Percentiles rank a stretch among this genome's conserved stretches.
These are phyloP conservation scores for Rhodeus uyekii DNA, from an alignment of 2,797 vertebrate species.

Conservation along the genomic window DNA sequence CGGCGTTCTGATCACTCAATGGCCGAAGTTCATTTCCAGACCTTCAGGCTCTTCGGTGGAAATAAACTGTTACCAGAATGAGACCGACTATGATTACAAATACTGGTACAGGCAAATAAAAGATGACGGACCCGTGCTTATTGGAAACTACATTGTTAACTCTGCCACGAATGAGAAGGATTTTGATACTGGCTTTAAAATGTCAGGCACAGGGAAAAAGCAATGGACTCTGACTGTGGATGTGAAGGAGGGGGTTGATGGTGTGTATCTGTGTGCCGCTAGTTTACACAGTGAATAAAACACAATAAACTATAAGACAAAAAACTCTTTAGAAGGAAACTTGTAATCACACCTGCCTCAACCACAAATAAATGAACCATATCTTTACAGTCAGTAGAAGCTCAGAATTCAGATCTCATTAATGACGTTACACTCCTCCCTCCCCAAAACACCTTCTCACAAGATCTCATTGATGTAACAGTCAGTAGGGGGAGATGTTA, in stretches of 20 bases:
- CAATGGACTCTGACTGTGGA: constrained; percentile 52
- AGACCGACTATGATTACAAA: constrained; percentile 54
- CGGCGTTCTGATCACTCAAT: constrained; percentile 53
- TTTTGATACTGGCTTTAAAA: constrained; percentile 45
- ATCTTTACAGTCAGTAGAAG: neutral
- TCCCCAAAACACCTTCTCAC: neutral
- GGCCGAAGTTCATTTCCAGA: constrained; percentile 45
- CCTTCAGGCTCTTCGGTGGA: constrained; percentile 12
- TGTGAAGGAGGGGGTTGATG: constrained; percentile 33
- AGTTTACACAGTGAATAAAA: constrained; percentile 4
- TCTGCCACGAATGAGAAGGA: constrained; percentile 44
- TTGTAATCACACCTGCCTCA: neutral
- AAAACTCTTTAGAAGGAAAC: neutral
- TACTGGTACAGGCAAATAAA: constrained; percentile 57
- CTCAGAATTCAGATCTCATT: neutral
- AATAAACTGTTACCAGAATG: constrained; percentile 61
- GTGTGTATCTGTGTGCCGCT: constrained; percentile 57
- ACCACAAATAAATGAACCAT: neutral
- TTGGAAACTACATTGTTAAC: neutral
- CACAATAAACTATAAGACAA: neutral
- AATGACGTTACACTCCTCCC: neutral
- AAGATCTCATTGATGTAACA: neutral
- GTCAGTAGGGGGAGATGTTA: constrained; percentile 32
- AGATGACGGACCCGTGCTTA: constrained; percentile 43
- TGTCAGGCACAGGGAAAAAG: constrained; percentile 36